Evolutionary conservation across 2,113 vertebrate genomes (phyloP).

Genomic region (Pseudorectes ferrugineus): DNA sequence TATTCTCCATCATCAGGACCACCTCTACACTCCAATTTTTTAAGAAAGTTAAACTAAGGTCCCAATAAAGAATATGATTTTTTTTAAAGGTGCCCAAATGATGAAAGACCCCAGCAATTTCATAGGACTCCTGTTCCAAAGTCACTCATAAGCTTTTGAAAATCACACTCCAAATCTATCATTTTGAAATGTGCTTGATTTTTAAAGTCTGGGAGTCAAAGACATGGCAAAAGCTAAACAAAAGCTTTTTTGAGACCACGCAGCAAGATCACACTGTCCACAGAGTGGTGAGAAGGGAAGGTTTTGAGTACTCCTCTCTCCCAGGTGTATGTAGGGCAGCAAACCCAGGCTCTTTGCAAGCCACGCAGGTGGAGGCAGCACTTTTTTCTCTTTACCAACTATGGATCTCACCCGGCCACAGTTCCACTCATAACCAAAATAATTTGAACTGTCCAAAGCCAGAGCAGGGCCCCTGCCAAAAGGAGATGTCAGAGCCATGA

Average conservation of each 20-base stretch:
- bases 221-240: neutral
- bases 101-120: neutral
- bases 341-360: neutral
- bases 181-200: neutral
- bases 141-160: neutral
- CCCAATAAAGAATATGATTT: neutral
- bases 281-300: neutral
- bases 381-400: neutral
- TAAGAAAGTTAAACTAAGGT: neutral
- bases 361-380: neutral
- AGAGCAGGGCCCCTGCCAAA: neutral
- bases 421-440: neutral
- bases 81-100: neutral
- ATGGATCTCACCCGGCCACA: accelerated
- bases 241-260: neutral
- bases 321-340: neutral
- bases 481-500: neutral
- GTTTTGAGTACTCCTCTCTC: neutral
- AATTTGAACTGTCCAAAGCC: neutral
- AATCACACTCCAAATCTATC: neutral
- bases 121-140: neutral
- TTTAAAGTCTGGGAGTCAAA: neutral
- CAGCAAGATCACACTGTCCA: neutral
- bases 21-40: slow-evolving; percentile 11
- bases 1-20: slow-evolving; percentile 1